These are phyloP conservation scores for Reticulitermes lucifugus DNA, from an alignment of 2,888 invertebrate genomes.

Conservation along the genomic window DNA sequence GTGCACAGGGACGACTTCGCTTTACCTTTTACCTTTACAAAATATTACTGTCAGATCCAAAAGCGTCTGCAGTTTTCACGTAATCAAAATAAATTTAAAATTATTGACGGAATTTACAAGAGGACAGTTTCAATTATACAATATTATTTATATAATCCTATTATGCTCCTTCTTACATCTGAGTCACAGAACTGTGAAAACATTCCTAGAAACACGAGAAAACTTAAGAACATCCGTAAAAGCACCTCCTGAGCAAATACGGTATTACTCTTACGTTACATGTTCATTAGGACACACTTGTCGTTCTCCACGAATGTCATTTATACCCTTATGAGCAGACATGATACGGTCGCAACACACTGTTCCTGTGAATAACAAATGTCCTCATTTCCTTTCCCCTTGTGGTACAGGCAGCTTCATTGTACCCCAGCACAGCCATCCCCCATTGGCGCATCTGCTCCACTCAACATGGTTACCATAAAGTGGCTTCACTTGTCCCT, in stretches of 20 bases:
- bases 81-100: no score
- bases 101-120: no score
- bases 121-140: no score
- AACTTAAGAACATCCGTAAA: background rate
- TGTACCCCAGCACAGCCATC: background rate
- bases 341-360: background rate
- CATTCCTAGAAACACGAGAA: no score
- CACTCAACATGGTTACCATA: background rate
- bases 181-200: no score
- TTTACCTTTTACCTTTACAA: no score
- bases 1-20: no score
- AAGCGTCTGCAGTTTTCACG: no score
- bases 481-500: constrained; percentile 29
- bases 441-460: background rate
- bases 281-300: background rate
- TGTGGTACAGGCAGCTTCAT: background rate
- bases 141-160: no score
- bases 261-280: background rate
- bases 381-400: background rate
- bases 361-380: background rate
- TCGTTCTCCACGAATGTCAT: background rate
- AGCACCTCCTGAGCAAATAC: background rate
- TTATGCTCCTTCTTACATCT: no score
- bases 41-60: no score
- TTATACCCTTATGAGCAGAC: background rate